Evolutionary conservation across 2,797 vertebrate species (phyloP).

Genomic region (Enteromius anoplus): DNA sequence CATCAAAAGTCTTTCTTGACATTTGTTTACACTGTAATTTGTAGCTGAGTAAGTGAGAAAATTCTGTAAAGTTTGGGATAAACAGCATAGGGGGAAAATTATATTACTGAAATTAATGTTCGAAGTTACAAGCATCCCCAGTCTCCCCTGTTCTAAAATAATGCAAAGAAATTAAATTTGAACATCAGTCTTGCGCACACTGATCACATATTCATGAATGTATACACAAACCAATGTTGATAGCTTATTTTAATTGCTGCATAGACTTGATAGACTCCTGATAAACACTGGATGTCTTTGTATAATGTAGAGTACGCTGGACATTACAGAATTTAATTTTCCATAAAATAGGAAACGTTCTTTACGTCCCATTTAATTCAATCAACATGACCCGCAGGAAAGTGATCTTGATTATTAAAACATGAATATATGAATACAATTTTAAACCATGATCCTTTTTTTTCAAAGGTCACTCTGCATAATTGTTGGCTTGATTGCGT

Average conservation of each 20-base stretch:
- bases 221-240: neutral
- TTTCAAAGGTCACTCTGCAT: slow-evolving; percentile 50
- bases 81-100: no score
- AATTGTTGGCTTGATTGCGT: slow-evolving; percentile 50
- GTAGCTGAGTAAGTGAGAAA: neutral
- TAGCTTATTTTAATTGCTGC: neutral
- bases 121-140: neutral
- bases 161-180: neutral
- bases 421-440: slow-evolving; percentile 46
- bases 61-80: neutral
- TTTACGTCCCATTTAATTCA: slow-evolving; percentile 38
- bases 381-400: slow-evolving; percentile 15
- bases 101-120: neutral
- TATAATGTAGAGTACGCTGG: neutral
- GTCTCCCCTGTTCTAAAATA: neutral
- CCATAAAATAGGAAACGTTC: slow-evolving; percentile 22
- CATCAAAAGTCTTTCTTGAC: neutral
- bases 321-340: slow-evolving; percentile 21
- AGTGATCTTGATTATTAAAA: slow-evolving; percentile 44
- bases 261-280: neutral
- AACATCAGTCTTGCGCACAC: neutral
- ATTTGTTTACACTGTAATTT: neutral
- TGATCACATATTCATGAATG: neutral
- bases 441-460: slow-evolving; percentile 36
- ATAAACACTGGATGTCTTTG: slow-evolving; percentile 9